Percentiles rank a stretch among this genome's conserved stretches.
These are phyloP conservation scores for Labroides dimidiatus DNA, from an alignment of 2,797 vertebrate genomes.

Conservation along the genomic window DNA sequence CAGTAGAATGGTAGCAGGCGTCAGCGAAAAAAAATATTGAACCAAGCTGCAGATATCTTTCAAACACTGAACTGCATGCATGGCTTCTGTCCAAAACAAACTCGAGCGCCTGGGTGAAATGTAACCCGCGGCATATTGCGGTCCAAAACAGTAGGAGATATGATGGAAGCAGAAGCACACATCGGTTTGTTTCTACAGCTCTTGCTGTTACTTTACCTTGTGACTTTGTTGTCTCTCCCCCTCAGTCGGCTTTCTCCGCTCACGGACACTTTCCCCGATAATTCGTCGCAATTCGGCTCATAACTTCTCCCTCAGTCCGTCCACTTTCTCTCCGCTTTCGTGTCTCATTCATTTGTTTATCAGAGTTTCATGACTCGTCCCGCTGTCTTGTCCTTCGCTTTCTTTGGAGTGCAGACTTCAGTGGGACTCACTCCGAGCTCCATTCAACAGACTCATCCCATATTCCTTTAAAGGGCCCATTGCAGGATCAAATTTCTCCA, in stretches of 20 bases:
- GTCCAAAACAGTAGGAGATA: not conserved
- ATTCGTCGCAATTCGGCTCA: constrained; percentile 55
- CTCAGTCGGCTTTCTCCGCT: constrained; percentile 54
- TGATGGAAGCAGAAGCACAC: not conserved
- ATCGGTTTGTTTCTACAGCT: not conserved
- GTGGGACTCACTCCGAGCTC: constrained; percentile 63
- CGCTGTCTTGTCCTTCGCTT: constrained; percentile 36
- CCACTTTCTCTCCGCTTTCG: constrained; percentile 18
- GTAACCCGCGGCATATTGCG: not conserved
- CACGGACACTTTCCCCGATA: constrained; percentile 65
- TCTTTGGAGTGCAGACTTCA: constrained; percentile 55
- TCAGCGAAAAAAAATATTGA: constrained; percentile 46
- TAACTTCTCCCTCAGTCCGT: constrained; percentile 40
- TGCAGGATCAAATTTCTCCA: constrained; percentile 79
- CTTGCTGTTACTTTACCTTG: constrained; percentile 72
- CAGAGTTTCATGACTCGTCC: constrained; percentile 15
- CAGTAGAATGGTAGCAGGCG: constrained; percentile 30
- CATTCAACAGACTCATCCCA: constrained; percentile 84
- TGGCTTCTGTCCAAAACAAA: constrained; percentile 18
- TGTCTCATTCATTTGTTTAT: constrained; percentile 52
- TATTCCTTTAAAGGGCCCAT: constrained; percentile 86
- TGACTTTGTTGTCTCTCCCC: constrained; percentile 58
- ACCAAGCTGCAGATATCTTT: constrained; percentile 25
- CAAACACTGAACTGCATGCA: constrained; percentile 28
- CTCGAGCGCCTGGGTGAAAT: not conserved